Evolutionary conservation across 35 echinoderm and acorn worm species (phyloP), one percentile per base, ranked within the genome.

Genomic region (Heliocidaris tuberculata): DNA sequence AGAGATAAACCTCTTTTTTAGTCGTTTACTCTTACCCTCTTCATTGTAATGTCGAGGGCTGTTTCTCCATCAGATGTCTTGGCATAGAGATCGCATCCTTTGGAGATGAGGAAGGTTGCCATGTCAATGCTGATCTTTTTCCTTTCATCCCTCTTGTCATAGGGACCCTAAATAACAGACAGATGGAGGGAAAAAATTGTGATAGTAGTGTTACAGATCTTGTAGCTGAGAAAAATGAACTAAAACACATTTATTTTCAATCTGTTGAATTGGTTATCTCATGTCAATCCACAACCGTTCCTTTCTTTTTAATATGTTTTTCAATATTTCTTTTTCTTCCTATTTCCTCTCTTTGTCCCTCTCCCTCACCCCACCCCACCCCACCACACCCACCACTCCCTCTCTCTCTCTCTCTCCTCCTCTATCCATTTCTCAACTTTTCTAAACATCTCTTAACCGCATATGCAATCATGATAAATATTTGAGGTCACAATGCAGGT

Each of bases 1-100:
- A n/a, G n/a, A 42, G 35, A 42, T 42, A 42, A 42, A 42, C 50
- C 50, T 13, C 50, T 52, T 52, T 13, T 10, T 13, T 52, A 10
- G 50, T 52, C 2, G 6, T 52, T 52, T 52, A 1, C 7, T 10
- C 12, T 52, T 88, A 99, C 98, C 95, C 96, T 96, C 60, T 97
- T 95, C 24, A 99, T 65, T 10, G 98, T 97, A 24, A 99, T 94
- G 86, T 96, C 95, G 7, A 99, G 93, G 42, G 97, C 94, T 48
- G 94, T 96, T 49, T 99, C 96, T 48, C 97, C 97, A 78, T 88
- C 93, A 32, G 87, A 31, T 8, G 94, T 97, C 47, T 87, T 94
- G 17, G 95, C 95, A 29, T 95, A 93, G 47, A 94, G 92, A 65
- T 96, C 90, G 49, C 98, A 99, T 47, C 98, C 98, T 49, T 96